Base-by-base conservation (phyloP, 2,888 invertebrate genomes). In the Eupithecia insigniata region DNA sequence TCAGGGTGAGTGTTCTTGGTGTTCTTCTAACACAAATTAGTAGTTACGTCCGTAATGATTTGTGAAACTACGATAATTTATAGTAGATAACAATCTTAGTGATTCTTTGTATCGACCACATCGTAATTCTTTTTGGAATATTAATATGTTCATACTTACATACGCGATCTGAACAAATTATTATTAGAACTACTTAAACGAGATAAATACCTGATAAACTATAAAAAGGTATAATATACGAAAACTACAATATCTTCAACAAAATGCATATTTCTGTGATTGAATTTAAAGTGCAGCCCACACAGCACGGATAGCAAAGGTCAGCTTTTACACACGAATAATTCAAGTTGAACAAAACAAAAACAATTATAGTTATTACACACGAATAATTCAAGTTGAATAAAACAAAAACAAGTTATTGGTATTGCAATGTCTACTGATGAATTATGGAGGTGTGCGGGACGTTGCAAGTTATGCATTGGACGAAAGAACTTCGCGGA, bases 381-480 rank as follows among this genome's bases (percentile, higher is more conserved):
- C 60, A 55, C 68, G 70, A 76, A 73, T 74, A 69, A 71, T 73
- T 73, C 69, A 74, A 71, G 32, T 18, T 32, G 39, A 68, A 68
- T 61, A 28, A 69, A 70, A 70, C 66, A 69, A 74, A 66, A 70
- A 70, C 66, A 66, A 74, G 74, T 78, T 76, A 73, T 76, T 70
- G 67, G 74, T 71, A 73, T 72, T 74, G 75, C 72, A 67, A 69
- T 66, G 70, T 68, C 68, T 60, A 34, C 34, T 62, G 74, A 72
- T 76, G 76, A 79, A 75, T 75, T 76, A 79, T 71, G 67, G 58
- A 70, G 70, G 71, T 70, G 73, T 72, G 68, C 68, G 55, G 51
- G 68, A 74, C 71, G 64, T 73, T 72, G 68, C 12, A 75, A 77
- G 71, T 71, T 76, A 77, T 77, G 69, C 72, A 70, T 68, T 67